phyloP scores from a whole-genome alignment of 2,113 vertebrate species.

The Lipotes vexillifer region DNA sequence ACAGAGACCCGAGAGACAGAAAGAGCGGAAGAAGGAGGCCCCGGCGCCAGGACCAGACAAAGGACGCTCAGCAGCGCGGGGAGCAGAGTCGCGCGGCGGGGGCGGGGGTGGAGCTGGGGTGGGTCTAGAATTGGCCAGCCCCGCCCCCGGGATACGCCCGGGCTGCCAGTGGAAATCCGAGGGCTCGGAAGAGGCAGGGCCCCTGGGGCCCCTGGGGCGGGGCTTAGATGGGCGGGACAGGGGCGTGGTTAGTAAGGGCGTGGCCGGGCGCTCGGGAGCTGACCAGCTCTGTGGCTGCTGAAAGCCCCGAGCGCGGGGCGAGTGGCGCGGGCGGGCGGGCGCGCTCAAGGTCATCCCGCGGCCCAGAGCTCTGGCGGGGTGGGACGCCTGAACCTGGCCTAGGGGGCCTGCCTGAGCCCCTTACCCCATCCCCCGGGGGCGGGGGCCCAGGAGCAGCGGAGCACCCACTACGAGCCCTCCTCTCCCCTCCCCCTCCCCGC shows the following conservation, averaged over 20 bases:
- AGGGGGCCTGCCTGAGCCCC: neutral
- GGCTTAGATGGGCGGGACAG: constrained; percentile 47
- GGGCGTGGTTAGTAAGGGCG: constrained; percentile 44
- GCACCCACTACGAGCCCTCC: neutral
- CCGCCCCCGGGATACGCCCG: constrained; percentile 63
- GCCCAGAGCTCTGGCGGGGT: constrained; percentile 10
- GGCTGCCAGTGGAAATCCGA: constrained; percentile 50
- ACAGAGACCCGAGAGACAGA: neutral
- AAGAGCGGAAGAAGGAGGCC: constrained; percentile 35
- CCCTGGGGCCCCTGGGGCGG: constrained; percentile 20
- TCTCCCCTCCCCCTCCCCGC: constrained; percentile 47
- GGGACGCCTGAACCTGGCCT: neutral
- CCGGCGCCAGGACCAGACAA: constrained; percentile 61
- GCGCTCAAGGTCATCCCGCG: constrained; percentile 67
- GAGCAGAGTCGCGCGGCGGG: constrained; percentile 47
- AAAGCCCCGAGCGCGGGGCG: constrained; percentile 29
- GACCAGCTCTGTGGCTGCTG: constrained; percentile 72
- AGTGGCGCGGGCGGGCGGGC: neutral
- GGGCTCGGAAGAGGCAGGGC: constrained; percentile 48
- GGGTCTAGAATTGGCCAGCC: constrained; percentile 33
- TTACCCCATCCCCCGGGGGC: neutral
- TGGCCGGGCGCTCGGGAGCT: constrained; percentile 65
- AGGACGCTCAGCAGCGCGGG: constrained; percentile 57
- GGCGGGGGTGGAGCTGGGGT: constrained; percentile 55
- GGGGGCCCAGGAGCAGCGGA: neutral